Evolutionary conservation across 2,113 vertebrate genomes (phyloP).

Genomic region (Osmerus mordax): DNA sequence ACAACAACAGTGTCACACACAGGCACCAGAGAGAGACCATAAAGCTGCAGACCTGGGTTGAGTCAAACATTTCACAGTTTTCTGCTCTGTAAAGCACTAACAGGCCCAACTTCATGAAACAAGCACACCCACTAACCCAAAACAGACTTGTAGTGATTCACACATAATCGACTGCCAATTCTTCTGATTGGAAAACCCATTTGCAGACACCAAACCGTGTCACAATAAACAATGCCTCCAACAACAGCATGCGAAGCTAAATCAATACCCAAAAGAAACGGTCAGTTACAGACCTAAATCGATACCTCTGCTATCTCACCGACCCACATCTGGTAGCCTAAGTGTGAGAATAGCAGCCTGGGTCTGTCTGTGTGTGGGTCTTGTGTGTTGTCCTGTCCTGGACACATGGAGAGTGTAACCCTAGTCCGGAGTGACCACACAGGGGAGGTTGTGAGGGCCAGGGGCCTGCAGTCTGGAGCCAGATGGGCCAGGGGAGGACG

Average conservation of each 20-base stretch:
- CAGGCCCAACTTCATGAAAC: not conserved
- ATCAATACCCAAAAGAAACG: slow-evolving; percentile 23
- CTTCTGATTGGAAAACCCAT: not conserved
- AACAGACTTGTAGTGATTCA: slow-evolving; percentile 19
- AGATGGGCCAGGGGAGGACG: slow-evolving; percentile 66
- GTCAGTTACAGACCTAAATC: not conserved
- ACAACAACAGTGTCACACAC: too few species aligned
- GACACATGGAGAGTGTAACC: slow-evolving; percentile 70
- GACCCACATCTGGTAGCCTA: slow-evolving; percentile 29
- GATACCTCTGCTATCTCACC: slow-evolving; percentile 2
- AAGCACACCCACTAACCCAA: slow-evolving; percentile 25
- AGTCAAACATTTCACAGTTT: not conserved
- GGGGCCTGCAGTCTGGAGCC: slow-evolving; percentile 57
- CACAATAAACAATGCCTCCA: slow-evolving; percentile 8
- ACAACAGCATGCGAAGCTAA: slow-evolving; percentile 33
- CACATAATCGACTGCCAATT: slow-evolving; percentile 27
- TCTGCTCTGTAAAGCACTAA: slow-evolving; percentile 8
- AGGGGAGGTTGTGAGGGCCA: slow-evolving; percentile 57
- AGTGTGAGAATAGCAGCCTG: slow-evolving; percentile 49
- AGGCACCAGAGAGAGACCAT: too few species aligned
- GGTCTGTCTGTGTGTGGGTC: slow-evolving; percentile 32
- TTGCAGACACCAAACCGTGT: slow-evolving; percentile 25
- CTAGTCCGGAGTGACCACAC: slow-evolving; percentile 68
- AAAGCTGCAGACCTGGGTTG: too few species aligned
- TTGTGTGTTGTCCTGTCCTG: slow-evolving; percentile 54